Evolutionary conservation across 2,797 vertebrate genomes (phyloP), one percentile per base, ranked within the genome.

Genomic region (Spatula clypeata): DNA sequence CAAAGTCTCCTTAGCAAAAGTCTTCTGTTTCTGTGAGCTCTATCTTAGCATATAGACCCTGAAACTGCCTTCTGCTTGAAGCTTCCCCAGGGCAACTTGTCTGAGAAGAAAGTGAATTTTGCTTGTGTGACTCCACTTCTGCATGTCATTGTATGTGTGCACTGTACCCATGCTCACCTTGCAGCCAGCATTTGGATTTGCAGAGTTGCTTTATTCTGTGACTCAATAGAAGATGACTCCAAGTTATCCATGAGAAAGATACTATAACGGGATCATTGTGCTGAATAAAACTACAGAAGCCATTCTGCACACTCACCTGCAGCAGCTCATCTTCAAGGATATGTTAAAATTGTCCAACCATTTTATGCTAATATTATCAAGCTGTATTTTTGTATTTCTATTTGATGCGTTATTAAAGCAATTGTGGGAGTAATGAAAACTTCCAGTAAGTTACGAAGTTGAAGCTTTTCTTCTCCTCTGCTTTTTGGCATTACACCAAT

Each of bases 401-500:
- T 36, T 64, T 47, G 3, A 12, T 61, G 11, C 13, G 19, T 79
- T 91, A 66, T 42, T n/a, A 24, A 73, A 64, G 11, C 11, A 60
- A 31, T 36, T 53, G 2, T 29, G 71, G 11, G 17, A 83, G 1
- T 31, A 65, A 20, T 54, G 45, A 91, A 80, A 95, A 69, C 26
- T 34, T 69, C 7, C 42, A 62, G 11, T 31, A 87, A 60, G 14
- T 65, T 62, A 55, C 0, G 0, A 75, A 86, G 47, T 3, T 36
- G 21, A 67, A 89, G 81, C 6, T 86, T 86, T 94, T 80, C 36
- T 81, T 53, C 69, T 81, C 26, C 72, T 81, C 26, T 32, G 3
- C 44, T 54, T 92, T 82, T 83, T 91, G 87, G 45, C 93, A 76
- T 42, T 70, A 11, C n/a, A 83, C 79, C 79, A 93, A 65, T 80